A percentile compares a stretch with the other conserved stretches of the same genome.
phyloP scores from a whole-genome alignment of 2,888 invertebrate species.

The Lycocerus yunnanus region DNA sequence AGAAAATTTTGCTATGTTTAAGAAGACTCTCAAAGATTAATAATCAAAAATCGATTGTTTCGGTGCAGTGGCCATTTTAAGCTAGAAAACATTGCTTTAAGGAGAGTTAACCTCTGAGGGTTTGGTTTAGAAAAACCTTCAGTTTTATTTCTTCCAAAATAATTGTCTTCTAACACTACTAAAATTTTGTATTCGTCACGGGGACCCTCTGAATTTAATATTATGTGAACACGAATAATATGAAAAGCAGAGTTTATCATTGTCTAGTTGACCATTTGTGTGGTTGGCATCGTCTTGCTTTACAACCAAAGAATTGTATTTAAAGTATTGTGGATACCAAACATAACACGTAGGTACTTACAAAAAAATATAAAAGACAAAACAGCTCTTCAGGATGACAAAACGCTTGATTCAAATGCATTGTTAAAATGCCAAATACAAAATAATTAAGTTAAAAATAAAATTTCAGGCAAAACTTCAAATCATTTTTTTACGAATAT shows the following conservation, averaged over 20 bases:
- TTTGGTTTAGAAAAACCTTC: too few species aligned
- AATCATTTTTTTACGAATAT: too few species aligned
- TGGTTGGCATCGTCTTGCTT: constrained; percentile 7
- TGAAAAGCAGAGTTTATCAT: constrained; percentile 11
- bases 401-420: background rate
- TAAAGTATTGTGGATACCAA: background rate
- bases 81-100: too few species aligned
- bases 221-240: background rate
- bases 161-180: too few species aligned
- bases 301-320: constrained; percentile 14
- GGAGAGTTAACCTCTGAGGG: too few species aligned
- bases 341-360: background rate
- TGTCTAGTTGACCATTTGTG: constrained; percentile 10
- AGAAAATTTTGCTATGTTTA: too few species aligned
- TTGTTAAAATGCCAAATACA: background rate
- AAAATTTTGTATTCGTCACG: too few species aligned
- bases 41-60: too few species aligned
- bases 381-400: background rate
- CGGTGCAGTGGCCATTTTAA: too few species aligned
- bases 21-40: too few species aligned
- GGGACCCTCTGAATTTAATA: background rate
- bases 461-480: too few species aligned
- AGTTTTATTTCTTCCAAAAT: too few species aligned
- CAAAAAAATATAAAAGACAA: background rate
- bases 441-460: background rate